Evolutionary conservation across 2,797 vertebrate genomes (phyloP).

Genomic region (Salarias fasciatus): DNA sequence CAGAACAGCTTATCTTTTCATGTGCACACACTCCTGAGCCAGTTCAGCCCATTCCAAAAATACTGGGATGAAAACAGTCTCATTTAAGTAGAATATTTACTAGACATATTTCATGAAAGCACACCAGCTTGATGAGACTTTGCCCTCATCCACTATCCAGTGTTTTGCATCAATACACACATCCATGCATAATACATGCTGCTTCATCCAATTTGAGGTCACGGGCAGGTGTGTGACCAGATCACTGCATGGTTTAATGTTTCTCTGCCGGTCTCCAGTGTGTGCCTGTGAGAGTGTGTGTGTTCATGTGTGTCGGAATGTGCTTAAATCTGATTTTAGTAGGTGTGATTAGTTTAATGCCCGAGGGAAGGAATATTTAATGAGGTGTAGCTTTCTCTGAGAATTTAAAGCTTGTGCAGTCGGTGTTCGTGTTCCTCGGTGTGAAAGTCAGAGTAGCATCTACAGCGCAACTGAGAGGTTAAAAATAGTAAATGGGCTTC

Average conservation of each 20-base stretch:
- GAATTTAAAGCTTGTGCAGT: not conserved
- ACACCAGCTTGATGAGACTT: too few relatives aligned
- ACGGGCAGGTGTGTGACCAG: not conserved
- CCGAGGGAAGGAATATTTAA: conserved; percentile 1
- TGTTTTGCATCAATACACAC: too few relatives aligned
- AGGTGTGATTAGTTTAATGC: conserved; percentile 24
- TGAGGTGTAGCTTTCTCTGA: not conserved
- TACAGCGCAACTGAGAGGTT: not conserved
- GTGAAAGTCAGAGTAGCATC: not conserved
- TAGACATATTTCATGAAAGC: too few relatives aligned
- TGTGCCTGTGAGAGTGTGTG: not conserved
- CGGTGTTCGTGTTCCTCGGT: not conserved
- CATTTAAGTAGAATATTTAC: too few relatives aligned
- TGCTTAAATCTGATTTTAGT: conserved; percentile 18
- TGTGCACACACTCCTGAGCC: too few relatives aligned
- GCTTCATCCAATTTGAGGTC: not conserved
- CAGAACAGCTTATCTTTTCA: too few relatives aligned
- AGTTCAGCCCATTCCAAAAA: too few relatives aligned
- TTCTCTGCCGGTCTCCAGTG: not conserved
- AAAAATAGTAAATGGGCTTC: not conserved
- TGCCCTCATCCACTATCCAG: too few relatives aligned
- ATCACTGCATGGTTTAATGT: conserved; percentile 11
- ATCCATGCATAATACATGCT: too few relatives aligned
- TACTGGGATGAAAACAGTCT: too few relatives aligned
- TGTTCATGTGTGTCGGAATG: not conserved